Conservation (phyloP, 2,888 invertebrate species). For the Epinotia nisella region DNA sequence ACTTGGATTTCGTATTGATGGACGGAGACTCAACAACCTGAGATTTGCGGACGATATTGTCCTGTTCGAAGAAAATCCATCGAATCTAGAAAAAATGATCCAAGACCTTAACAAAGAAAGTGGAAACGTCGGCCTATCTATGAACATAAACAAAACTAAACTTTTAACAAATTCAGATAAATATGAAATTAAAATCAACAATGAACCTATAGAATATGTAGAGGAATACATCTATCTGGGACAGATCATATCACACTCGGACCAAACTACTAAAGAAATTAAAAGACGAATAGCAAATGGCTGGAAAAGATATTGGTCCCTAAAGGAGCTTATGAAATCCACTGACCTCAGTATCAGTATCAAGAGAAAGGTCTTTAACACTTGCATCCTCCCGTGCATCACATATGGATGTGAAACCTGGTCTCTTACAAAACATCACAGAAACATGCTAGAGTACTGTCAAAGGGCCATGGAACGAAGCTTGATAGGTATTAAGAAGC, state of each 20-base stretch:
- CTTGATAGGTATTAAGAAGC: too few species aligned
- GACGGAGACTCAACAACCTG: background rate
- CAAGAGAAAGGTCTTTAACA: slow-evolving; percentile 47
- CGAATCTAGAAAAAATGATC: background rate
- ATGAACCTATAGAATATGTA: background rate
- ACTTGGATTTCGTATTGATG: background rate
- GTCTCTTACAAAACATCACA: slow-evolving; percentile 42
- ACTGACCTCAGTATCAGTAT: slow-evolving; percentile 39
- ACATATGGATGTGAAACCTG: slow-evolving; percentile 49
- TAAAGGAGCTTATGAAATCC: slow-evolving; percentile 45
- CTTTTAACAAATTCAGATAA: background rate
- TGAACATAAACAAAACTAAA: background rate
- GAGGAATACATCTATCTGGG: too few species aligned
- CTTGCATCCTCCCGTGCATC: slow-evolving; percentile 46
- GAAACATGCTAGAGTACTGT: too few species aligned
- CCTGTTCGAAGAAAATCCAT: background rate
- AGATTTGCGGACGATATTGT: background rate
- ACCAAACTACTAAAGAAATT: too few species aligned
- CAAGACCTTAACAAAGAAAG: background rate
- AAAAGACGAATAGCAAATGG: too few species aligned
- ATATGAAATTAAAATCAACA: background rate
- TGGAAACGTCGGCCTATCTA: background rate
- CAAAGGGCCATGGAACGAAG: too few species aligned
- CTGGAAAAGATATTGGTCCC: slow-evolving; percentile 45
- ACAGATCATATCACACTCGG: too few species aligned